phyloP scores from a whole-genome alignment of 64 coral and sea anemone genomes.

The Actinia equina region DNA sequence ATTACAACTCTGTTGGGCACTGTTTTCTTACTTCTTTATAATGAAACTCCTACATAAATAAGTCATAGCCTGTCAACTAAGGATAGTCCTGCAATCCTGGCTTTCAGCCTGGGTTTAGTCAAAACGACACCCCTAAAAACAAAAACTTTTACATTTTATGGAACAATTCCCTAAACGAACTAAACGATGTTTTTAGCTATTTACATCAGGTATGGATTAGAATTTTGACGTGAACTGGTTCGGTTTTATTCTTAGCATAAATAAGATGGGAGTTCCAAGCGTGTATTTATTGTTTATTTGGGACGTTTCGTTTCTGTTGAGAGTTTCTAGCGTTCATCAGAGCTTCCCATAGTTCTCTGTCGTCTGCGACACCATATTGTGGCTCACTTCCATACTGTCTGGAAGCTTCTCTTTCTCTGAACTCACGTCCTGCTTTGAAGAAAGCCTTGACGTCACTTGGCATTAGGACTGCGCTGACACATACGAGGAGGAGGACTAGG shows the following conservation, averaged over 20 bases:
- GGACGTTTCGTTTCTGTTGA: background rate
- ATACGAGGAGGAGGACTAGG: slow-evolving; percentile 13
- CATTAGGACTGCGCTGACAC: slow-evolving; percentile 12
- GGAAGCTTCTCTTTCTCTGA: background rate
- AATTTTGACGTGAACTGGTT: background rate
- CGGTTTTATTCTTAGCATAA: too few species aligned
- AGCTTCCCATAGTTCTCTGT: background rate
- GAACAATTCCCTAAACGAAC: background rate
- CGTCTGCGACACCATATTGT: background rate
- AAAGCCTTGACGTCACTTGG: background rate
- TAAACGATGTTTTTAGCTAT: background rate
- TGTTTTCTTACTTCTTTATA: background rate
- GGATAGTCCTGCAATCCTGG: background rate
- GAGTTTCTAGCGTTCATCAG: slow-evolving; percentile 2
- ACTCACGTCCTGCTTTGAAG: slow-evolving; percentile 2
- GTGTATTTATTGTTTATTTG: background rate
- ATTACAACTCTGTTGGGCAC: background rate
- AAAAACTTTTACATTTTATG: background rate
- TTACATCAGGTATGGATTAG: background rate
- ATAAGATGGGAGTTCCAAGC: background rate
- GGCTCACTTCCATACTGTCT: background rate
- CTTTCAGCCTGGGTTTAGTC: background rate
- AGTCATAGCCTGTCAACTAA: background rate
- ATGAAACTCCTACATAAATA: background rate
- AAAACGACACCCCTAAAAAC: background rate